A percentile compares a stretch with the other conserved stretches of the same genome.
phyloP scores from a whole-genome alignment of 1,140 invertebrate genomes.

The Drosophila tropicalis region DNA sequence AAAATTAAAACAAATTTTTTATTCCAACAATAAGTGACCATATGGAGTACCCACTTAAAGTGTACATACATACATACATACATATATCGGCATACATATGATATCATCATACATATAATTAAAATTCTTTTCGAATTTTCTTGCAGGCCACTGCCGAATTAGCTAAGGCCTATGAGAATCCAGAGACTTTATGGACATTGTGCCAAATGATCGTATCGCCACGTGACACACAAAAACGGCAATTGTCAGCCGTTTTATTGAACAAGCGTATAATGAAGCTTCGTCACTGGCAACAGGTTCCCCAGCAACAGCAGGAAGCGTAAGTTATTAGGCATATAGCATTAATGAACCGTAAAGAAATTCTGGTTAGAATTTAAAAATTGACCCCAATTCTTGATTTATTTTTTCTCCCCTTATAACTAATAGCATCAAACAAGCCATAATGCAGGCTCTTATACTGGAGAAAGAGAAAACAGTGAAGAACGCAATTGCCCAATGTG shows the following conservation, averaged over 20 bases:
- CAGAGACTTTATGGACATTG: conserved; percentile 85
- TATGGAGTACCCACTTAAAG: neutral
- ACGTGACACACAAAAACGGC: conserved; percentile 86
- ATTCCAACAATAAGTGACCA: conserved; percentile 27
- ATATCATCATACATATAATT: neutral
- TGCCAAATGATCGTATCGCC: conserved; percentile 86
- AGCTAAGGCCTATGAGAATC: conserved; percentile 86
- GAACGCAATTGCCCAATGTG: conserved; percentile 87
- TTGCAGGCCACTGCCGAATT: conserved; percentile 87
- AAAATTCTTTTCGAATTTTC: conserved; percentile 14
- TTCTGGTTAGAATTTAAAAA: neutral
- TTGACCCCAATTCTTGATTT: neutral
- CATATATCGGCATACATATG: neutral
- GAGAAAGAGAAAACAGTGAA: conserved; percentile 87
- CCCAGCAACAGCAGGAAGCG: conserved; percentile 84
- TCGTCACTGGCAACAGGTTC: conserved; percentile 86
- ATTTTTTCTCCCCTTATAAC: neutral
- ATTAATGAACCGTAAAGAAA: neutral
- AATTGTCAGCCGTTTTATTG: conserved; percentile 88
- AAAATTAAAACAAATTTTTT: conserved; percentile 6
- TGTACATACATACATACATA: neutral
- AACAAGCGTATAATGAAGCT: conserved; percentile 86
- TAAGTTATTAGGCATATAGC: conserved; percentile 56
- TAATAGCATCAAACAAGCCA: conserved; percentile 85
- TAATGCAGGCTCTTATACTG: conserved; percentile 85